These are phyloP conservation scores for Phacellophora camtschatica DNA, from an alignment of 30 jellyfish, hydroid and myxozoan species.

Conservation along the genomic window DNA sequence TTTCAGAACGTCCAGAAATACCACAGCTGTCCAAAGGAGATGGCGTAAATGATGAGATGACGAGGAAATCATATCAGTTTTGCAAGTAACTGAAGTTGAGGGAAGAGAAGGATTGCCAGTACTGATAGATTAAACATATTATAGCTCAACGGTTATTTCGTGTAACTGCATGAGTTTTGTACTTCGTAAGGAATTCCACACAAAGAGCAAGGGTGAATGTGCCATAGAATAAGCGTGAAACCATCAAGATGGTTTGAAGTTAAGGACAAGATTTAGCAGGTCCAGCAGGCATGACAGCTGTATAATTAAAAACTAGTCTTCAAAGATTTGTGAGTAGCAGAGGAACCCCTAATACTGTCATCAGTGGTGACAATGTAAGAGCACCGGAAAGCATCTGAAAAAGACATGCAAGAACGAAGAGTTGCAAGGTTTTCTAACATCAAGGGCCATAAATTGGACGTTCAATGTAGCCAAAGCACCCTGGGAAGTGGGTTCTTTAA, in stretches of 20 bases:
- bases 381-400: conserved; percentile 42
- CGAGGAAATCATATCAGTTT: too few relatives aligned
- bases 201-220: too few relatives aligned
- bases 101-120: too few relatives aligned
- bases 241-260: conserved; percentile 43
- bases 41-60: too few relatives aligned
- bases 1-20: too few relatives aligned
- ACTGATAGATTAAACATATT: too few relatives aligned
- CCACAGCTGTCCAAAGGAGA: too few relatives aligned
- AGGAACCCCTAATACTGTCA: conserved; percentile 39
- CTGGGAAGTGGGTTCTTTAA: conserved; percentile 65
- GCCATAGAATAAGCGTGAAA: conserved; percentile 48
- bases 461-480: conserved; percentile 54
- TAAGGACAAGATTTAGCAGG: conserved; percentile 46
- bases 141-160: too few relatives aligned
- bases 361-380: conserved; percentile 39
- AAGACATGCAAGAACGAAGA: conserved; percentile 18
- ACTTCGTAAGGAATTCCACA: too few relatives aligned
- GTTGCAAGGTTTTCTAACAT: conserved; percentile 23
- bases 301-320: conserved; percentile 9
- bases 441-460: conserved; percentile 14
- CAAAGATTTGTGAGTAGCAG: conserved; percentile 50
- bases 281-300: conserved; percentile 59
- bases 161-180: too few relatives aligned
- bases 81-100: too few relatives aligned